Base-by-base conservation (phyloP, 2,888 invertebrate genomes). In the Limnephilus marmoratus region DNA sequence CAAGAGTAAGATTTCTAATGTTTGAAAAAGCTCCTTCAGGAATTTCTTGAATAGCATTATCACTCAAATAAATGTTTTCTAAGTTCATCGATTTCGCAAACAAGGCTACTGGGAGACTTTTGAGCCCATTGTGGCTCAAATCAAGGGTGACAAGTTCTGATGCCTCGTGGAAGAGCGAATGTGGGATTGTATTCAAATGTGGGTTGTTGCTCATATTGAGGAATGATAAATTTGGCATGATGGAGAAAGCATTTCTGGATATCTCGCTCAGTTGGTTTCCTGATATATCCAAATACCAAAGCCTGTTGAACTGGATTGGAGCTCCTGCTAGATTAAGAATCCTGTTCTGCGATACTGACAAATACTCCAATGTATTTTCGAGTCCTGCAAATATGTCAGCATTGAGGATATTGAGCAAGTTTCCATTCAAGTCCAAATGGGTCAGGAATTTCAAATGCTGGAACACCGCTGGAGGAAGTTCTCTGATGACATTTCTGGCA, bases 401-500 rank as follows among this genome's bases (percentile, higher is more conserved):
- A 92, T 97, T 97, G 90, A 98, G 96, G 29, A 96, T 96, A 34
- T 97, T 97, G 90, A 98, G 95, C 92, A 98, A 97, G 94, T 98
- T 98, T 45, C 98, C 98, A 41, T 98, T 97, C 68, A 99, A 95
- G 94, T 98, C 98, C 93, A 99, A 96, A 94, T 97, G 96, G 93
- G 96, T 96, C 88, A 98, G 95, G 93, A 97, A 97, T 94, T 97
- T 97, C 94, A 98, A 98, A 95, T 97, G 97, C 94, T 97, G 97
- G 94, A 99, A 98, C 1, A 98, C 97, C 41, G 97, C 97, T 0
- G 97, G 95, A 0, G 98, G 98, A 92, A 99, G 96, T 95, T 99
- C 98, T 90, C 98, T 96, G 81, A 99, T 98, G 3, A 99, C 97
- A 95, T 99, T 99, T 93, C 98, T 97, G 0, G 98, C 97, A 53